Conservation (phyloP, 2,888 invertebrate genomes). For the Acanthococcus lagerstroemiae region DNA sequence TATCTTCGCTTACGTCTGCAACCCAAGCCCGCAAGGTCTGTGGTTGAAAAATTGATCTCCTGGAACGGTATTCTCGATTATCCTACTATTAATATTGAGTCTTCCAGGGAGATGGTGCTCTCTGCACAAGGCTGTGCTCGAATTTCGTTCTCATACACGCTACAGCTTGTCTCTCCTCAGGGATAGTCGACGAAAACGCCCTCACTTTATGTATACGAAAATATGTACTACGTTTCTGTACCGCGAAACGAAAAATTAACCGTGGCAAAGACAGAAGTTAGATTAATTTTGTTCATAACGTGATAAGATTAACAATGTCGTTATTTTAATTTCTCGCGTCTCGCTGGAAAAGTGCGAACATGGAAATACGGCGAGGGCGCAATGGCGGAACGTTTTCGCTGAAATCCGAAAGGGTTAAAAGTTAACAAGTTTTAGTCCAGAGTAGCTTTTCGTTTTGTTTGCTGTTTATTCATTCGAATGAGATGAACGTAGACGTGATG, state of each 20-base stretch:
- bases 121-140: no score
- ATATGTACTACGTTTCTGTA: no score
- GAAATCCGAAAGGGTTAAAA: slow-evolving; percentile 28
- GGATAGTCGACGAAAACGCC: neutral
- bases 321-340: slow-evolving; percentile 26
- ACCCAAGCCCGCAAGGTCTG: no score
- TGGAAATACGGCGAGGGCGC: neutral
- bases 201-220: no score
- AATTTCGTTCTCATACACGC: no score
- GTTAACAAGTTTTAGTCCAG: slow-evolving; percentile 26
- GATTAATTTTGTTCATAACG: slow-evolving; percentile 26
- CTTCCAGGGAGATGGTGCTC: no score
- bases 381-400: neutral
- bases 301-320: slow-evolving; percentile 29
- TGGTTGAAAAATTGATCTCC: no score
- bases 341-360: slow-evolving; percentile 1
- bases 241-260: slow-evolving; percentile 16
- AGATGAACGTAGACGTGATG: slow-evolving; percentile 21
- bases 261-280: slow-evolving; percentile 20
- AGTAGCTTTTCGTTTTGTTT: slow-evolving; percentile 18
- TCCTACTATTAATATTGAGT: no score
- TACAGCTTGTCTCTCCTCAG: no score
- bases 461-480: slow-evolving; percentile 10
- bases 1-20: no score
- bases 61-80: no score